A percentile compares a stretch with the other conserved stretches of the same genome.
Evolutionary conservation across 2,113 vertebrate species (phyloP).

Genomic region (Oxyura jamaicensis): DNA sequence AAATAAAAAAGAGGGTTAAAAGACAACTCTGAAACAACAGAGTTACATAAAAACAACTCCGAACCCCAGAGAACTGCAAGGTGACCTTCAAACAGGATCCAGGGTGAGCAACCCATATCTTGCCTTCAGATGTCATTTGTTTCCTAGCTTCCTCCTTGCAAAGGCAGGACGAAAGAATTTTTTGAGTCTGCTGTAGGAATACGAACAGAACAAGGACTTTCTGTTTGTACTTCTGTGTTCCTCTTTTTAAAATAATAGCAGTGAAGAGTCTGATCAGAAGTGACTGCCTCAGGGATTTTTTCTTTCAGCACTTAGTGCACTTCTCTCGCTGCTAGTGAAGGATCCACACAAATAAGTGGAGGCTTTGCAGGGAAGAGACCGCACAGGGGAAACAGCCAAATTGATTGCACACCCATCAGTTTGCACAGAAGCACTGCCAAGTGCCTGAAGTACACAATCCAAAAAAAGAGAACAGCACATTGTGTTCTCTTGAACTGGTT

Average conservation of each 20-base stretch:
- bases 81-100: slow-evolving; percentile 37
- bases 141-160: not conserved
- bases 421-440: slow-evolving; percentile 43
- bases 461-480: slow-evolving; percentile 38
- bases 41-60: slow-evolving; percentile 4
- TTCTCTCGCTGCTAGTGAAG: not conserved
- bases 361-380: not conserved
- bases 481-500: slow-evolving; percentile 10
- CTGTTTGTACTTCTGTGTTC: slow-evolving; percentile 1
- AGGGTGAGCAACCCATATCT: not conserved
- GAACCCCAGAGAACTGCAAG: slow-evolving; percentile 3
- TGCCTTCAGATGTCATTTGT: not conserved
- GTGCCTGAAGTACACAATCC: not conserved
- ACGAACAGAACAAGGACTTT: slow-evolving; percentile 1
- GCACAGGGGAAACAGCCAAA: not conserved
- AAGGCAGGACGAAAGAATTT: not conserved
- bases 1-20: not conserved
- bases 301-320: not conserved
- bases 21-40: too few species aligned
- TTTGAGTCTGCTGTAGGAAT: not conserved
- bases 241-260: slow-evolving; percentile 34
- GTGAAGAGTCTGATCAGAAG: not conserved
- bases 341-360: not conserved
- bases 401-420: slow-evolving; percentile 35
- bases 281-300: not conserved